Conservation (phyloP, 2,888 invertebrate genomes). For the Scaeva pyrastri region DNA sequence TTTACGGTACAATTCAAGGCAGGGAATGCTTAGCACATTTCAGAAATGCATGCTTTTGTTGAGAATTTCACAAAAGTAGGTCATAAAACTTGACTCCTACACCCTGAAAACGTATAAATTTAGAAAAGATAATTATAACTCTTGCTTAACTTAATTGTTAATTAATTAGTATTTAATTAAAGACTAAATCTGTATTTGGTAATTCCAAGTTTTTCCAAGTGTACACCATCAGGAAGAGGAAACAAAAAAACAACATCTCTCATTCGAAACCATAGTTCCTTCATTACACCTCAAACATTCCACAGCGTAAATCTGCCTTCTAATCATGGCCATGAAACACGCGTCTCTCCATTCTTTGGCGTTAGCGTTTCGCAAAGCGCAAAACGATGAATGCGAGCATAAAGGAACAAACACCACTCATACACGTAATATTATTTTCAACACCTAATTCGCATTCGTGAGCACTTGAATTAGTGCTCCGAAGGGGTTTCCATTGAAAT, state of each 20-base stretch:
- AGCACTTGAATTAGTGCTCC: slow-evolving; percentile 79
- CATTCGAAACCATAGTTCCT: slow-evolving; percentile 11
- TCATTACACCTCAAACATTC: slow-evolving; percentile 21
- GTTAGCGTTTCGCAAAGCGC: not conserved
- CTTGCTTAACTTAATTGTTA: too few relatives aligned
- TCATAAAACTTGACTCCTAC: too few relatives aligned
- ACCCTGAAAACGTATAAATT: too few relatives aligned
- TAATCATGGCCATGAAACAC: slow-evolving; percentile 33
- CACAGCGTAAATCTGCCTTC: slow-evolving; percentile 22
- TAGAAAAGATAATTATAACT: too few relatives aligned
- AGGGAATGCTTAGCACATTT: too few relatives aligned
- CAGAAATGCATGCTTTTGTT: too few relatives aligned
- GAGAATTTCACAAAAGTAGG: too few relatives aligned
- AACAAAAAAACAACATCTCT: slow-evolving; percentile 1
- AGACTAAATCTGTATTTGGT: not conserved
- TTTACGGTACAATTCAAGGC: too few relatives aligned
- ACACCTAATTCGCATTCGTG: slow-evolving; percentile 74
- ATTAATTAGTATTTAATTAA: too few relatives aligned
- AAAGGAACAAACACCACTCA: slow-evolving; percentile 64
- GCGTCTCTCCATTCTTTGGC: slow-evolving; percentile 31
- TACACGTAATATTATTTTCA: slow-evolving; percentile 74
- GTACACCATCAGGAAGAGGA: not conserved
- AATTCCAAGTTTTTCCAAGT: not conserved
- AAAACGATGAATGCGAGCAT: slow-evolving; percentile 21
- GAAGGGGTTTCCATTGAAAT: slow-evolving; percentile 68